Base-by-base conservation (phyloP, 2,113 vertebrate genomes). In the Cebus imitator region DNA sequence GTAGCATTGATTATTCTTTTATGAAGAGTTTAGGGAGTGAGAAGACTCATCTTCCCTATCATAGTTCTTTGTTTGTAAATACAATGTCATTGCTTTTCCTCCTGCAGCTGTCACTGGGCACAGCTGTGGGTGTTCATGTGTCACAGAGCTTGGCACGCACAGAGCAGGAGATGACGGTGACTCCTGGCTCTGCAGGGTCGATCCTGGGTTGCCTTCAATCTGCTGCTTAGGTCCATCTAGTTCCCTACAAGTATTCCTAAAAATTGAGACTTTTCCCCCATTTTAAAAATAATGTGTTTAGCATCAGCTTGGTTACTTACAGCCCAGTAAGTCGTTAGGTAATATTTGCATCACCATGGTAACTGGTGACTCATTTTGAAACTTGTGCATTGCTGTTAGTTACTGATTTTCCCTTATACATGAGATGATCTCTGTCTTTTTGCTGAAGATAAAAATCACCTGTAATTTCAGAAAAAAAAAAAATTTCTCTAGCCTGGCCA, bases 331-430 rank as follows among this genome's bases (percentile, higher is more conserved):
- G 90, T 73, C 86, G 89, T 97, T 97, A 85, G 83, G 95, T 91
- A 97, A 94, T 97, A 84, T 97, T 97, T 96, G 80, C 17, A 21
- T 97, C 80, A 55, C 97, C 92, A 87, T 97, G 94, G 98, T 87
- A 95, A 97, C 98, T 11, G 27, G 84, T 95, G 97, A 96, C 94
- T 97, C 79, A 94, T 94, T 91, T 93, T 93, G 72, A 96, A 97
- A 80, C 70, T 84, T 93, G 79, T 92, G 61, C 37, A 43, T 90
- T 92, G 80, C 83, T 73, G 58, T 96, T 72, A 86, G 93, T 91
- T 82, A 48, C 91, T 91, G 89, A 66, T 78, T 90, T 94, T 66
- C 35, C 23, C 73, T 94, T 66, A 40, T 40, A 50, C 80, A 10
- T 25, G 75, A 91, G 66, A 78, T 87, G 30, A 83, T 73, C 76